Conservation (phyloP, 2,888 invertebrate species). For the Eupithecia subfuscata region DNA sequence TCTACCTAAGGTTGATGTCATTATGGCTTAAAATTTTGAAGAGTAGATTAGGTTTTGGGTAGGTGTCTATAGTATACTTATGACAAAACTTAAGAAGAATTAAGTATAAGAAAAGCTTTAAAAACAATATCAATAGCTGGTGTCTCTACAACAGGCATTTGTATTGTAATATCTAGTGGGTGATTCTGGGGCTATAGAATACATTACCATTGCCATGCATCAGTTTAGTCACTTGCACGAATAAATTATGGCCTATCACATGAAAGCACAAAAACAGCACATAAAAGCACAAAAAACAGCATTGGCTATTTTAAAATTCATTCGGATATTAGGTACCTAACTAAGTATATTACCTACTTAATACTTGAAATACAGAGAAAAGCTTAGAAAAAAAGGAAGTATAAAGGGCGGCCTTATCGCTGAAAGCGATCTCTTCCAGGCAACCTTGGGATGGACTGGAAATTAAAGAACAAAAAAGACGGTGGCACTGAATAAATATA, state of each 20-base stretch:
- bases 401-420: too few species aligned
- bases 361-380: too few species aligned
- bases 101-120: too few species aligned
- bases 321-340: neutral
- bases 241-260: neutral
- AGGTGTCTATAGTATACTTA: neutral
- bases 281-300: neutral
- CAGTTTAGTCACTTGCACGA: neutral
- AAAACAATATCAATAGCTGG: too few species aligned
- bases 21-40: neutral
- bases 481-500: too few species aligned
- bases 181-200: neutral
- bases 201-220: neutral
- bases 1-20: neutral
- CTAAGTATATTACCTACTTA: too few species aligned
- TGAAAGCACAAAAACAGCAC: too few species aligned
- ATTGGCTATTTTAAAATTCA: neutral
- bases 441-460: too few species aligned
- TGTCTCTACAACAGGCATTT: neutral
- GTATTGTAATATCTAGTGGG: too few species aligned
- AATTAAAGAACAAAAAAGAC: too few species aligned
- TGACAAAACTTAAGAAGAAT: neutral
- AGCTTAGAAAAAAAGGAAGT: too few species aligned
- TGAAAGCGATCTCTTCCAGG: too few species aligned
- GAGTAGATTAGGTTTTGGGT: neutral